Percentiles rank a stretch among this genome's conserved stretches.
These are phyloP conservation scores for Drosophila pallidifrons DNA, from an alignment of 1,140 invertebrate genomes.

Conservation along the genomic window DNA sequence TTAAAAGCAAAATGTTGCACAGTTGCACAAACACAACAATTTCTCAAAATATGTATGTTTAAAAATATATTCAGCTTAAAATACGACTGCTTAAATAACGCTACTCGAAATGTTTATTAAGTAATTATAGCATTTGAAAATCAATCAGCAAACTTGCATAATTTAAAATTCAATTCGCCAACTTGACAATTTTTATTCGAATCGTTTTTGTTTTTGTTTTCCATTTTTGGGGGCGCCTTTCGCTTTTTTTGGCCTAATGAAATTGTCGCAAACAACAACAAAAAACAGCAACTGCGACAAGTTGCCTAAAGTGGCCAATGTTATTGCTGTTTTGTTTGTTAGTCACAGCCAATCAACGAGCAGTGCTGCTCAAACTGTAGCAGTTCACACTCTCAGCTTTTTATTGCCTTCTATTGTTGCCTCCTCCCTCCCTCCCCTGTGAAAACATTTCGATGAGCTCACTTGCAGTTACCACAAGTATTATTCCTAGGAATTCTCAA, in stretches of 20 bases:
- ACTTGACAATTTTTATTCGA: conserved; percentile 20
- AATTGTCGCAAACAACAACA: conserved; percentile 68
- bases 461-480: conserved; percentile 34
- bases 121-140: conserved; percentile 74
- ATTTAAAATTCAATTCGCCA: conserved; percentile 35
- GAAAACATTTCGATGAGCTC: conserved; percentile 31
- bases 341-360: conserved; percentile 25
- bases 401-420: conserved; percentile 10
- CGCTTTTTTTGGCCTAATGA: conserved; percentile 76
- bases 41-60: background rate
- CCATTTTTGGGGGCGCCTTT: conserved; percentile 57
- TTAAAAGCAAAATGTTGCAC: conserved; percentile 41
- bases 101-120: conserved; percentile 50
- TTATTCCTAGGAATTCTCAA: conserved; percentile 31
- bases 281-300: conserved; percentile 29
- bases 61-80: background rate
- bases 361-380: conserved; percentile 37
- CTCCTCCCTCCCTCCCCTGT: background rate
- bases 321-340: conserved; percentile 46
- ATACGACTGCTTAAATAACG: background rate
- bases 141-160: conserved; percentile 74
- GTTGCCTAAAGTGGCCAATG: conserved; percentile 68
- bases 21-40: conserved; percentile 1
- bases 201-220: conserved; percentile 1
- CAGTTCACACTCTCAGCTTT: conserved; percentile 8